A percentile compares a stretch with the other conserved stretches of the same genome.
Conservation (phyloP, 2,797 vertebrate species). For the Chromobotia macracanthus region DNA sequence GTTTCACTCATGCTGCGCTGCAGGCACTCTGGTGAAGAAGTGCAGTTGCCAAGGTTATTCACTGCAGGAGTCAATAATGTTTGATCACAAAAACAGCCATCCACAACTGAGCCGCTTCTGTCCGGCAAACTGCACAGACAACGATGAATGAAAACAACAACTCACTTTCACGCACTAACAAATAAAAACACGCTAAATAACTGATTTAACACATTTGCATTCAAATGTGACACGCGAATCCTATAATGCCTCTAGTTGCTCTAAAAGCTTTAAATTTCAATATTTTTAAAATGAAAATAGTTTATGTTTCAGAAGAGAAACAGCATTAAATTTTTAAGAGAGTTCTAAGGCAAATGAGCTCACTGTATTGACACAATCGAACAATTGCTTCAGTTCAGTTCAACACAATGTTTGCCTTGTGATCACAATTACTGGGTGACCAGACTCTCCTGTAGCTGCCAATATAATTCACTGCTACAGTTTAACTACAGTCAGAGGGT, state of each 20-base stretch:
- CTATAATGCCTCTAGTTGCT: not conserved
- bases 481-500: not conserved
- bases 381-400: conserved; percentile 36
- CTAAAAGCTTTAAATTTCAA: too few relatives aligned
- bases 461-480: not conserved
- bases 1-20: conserved; percentile 50
- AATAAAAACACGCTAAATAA: conserved; percentile 29
- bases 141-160: conserved; percentile 64
- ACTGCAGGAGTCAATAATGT: conserved; percentile 78
- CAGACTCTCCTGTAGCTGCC: not conserved
- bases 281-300: not conserved
- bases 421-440: not conserved
- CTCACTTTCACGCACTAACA: conserved; percentile 10
- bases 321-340: not conserved
- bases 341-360: not conserved
- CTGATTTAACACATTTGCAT: conserved; percentile 20
- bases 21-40: conserved; percentile 66
- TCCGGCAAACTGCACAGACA: conserved; percentile 56
- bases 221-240: conserved; percentile 11
- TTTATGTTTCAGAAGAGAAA: not conserved
- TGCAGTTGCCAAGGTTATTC: conserved; percentile 79
- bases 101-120: conserved; percentile 64
- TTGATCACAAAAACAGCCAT: conserved; percentile 79
- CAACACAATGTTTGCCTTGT: conserved; percentile 35
- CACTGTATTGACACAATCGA: conserved; percentile 20